Conservation (phyloP, 2,888 invertebrate genomes). For the Leptinotarsa tumamoca region DNA sequence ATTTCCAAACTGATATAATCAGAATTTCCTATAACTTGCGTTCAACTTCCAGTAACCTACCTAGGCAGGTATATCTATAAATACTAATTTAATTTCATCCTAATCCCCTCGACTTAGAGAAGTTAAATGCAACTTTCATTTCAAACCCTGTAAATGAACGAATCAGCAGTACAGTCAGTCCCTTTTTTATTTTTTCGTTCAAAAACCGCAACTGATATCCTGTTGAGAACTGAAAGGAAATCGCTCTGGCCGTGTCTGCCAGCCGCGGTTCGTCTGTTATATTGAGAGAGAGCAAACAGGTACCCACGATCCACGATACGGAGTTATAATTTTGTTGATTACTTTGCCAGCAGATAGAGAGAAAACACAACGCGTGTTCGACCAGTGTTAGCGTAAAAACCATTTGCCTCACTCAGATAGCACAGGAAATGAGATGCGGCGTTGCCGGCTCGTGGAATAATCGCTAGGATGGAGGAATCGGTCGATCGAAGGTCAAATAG, state of each 20-base stretch:
- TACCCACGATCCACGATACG: slow-evolving; percentile 38
- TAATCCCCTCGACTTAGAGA: neutral
- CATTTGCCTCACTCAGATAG: slow-evolving; percentile 48
- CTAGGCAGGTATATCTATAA: neutral
- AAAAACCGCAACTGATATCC: slow-evolving; percentile 38
- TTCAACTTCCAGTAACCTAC: neutral
- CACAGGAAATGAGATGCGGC: slow-evolving; percentile 51
- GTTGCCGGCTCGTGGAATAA: slow-evolving; percentile 39
- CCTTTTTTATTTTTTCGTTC: slow-evolving; percentile 11
- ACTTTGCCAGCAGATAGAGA: slow-evolving; percentile 33
- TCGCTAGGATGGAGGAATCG: slow-evolving; percentile 25
- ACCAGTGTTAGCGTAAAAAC: slow-evolving; percentile 48
- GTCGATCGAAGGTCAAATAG: slow-evolving; percentile 18
- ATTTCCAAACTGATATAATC: no score
- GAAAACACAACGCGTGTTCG: slow-evolving; percentile 28
- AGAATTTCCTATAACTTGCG: no score
- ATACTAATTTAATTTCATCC: neutral
- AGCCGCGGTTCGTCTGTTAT: slow-evolving; percentile 21
- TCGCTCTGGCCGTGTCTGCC: slow-evolving; percentile 28
- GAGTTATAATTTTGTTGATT: slow-evolving; percentile 42
- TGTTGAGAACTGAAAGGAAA: slow-evolving; percentile 32
- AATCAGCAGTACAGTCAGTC: neutral
- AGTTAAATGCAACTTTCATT: neutral
- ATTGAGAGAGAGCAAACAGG: slow-evolving; percentile 34
- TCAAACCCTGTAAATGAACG: neutral